These are phyloP conservation scores for Cyclura pinguis DNA, from an alignment of 2,797 vertebrate species.

Conservation along the genomic window DNA sequence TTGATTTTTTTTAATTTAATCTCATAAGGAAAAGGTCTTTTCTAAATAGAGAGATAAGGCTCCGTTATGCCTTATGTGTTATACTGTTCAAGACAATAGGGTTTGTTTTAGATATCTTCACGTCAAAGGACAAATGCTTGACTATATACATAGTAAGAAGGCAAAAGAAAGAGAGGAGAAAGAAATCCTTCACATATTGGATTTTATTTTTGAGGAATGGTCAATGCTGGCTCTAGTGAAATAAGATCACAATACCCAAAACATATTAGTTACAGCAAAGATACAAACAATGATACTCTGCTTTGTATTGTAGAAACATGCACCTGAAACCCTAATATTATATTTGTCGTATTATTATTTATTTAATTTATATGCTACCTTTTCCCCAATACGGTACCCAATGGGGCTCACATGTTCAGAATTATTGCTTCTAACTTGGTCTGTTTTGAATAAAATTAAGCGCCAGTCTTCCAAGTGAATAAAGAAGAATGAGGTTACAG, in stretches of 20 bases:
- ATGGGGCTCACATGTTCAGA: neutral
- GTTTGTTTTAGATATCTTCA: slow-evolving; percentile 38
- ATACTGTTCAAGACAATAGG: slow-evolving; percentile 28
- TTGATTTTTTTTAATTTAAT: neutral
- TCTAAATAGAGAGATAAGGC: slow-evolving; percentile 29
- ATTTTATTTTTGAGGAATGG: slow-evolving; percentile 35
- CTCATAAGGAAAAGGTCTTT: slow-evolving; percentile 11
- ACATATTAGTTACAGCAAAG: neutral
- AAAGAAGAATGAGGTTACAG: neutral
- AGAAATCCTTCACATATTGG: slow-evolving; percentile 1
- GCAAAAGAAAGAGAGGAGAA: slow-evolving; percentile 34
- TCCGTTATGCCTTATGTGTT: neutral
- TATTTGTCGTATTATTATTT: too few species aligned
- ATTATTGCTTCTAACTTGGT: neutral
- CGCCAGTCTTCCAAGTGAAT: neutral
- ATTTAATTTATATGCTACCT: too few species aligned
- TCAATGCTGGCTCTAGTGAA: slow-evolving; percentile 1
- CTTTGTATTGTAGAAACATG: neutral
- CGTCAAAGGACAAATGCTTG: slow-evolving; percentile 45
- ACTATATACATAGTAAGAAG: slow-evolving; percentile 23
- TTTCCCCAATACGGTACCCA: too few species aligned
- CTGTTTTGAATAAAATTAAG: too few species aligned
- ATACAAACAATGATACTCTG: neutral
- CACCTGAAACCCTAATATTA: too few species aligned
- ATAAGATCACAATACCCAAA: slow-evolving; percentile 6